phyloP scores from a whole-genome alignment of 2,888 invertebrate genomes.

The Gortyna flavago region DNA sequence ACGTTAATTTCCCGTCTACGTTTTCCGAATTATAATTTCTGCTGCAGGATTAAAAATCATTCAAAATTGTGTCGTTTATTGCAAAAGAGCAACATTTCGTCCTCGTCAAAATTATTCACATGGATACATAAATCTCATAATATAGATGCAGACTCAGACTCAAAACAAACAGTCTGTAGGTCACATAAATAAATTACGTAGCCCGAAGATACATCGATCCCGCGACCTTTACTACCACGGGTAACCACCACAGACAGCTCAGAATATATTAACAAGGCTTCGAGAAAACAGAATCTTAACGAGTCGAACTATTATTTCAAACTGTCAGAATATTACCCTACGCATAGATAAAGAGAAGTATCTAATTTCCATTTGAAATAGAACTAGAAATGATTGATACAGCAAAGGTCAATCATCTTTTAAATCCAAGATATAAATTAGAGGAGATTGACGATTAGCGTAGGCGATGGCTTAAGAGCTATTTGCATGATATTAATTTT shows the following conservation, averaged over 20 bases:
- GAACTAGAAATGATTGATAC: constrained; percentile 8
- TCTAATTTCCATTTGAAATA: constrained; percentile 16
- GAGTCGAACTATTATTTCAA: constrained; percentile 18
- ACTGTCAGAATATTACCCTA: background rate
- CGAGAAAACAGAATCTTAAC: background rate
- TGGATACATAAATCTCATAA: background rate
- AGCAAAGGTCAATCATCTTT: constrained; percentile 3
- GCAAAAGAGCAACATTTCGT: background rate
- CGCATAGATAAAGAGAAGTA: background rate
- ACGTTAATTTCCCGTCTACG: background rate
- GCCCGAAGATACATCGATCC: constrained; percentile 12
- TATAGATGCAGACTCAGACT: background rate
- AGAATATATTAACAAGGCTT: constrained; percentile 19
- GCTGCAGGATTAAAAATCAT: background rate
- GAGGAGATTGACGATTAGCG: constrained; percentile 50
- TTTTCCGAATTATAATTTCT: background rate
- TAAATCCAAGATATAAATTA: constrained; percentile 21
- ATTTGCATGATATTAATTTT: background rate
- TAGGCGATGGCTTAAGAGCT: constrained; percentile 31
- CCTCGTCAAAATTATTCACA: background rate
- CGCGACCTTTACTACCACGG: constrained; percentile 16
- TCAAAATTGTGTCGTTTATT: background rate
- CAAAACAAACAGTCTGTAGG: constrained; percentile 39
- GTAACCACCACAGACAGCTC: constrained; percentile 13
- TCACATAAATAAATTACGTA: constrained; percentile 16